These are phyloP conservation scores for Luperina testacea DNA, from an alignment of 2,888 invertebrate species.

Conservation along the genomic window DNA sequence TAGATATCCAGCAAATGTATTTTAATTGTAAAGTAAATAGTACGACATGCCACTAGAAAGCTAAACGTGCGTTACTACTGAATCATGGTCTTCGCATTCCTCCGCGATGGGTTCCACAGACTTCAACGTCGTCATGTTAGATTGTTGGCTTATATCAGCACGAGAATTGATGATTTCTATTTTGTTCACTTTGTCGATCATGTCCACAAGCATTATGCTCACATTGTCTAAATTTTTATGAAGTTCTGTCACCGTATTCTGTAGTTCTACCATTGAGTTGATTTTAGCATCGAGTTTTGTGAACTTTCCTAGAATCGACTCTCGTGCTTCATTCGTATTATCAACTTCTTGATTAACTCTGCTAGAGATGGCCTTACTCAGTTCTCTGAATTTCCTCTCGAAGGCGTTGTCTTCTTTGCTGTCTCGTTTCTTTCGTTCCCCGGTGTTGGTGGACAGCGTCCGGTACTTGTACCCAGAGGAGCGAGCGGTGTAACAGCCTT, in stretches of 20 bases:
- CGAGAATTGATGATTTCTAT: conserved; percentile 66
- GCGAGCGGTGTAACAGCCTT: conserved; percentile 81
- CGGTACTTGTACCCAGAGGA: conserved; percentile 84
- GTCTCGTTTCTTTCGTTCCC: conserved; percentile 71
- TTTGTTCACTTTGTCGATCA: conserved; percentile 74
- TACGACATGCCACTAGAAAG: conserved; percentile 1
- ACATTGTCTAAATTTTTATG: conserved; percentile 72
- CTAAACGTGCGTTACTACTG: conserved; percentile 58
- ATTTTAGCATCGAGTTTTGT: conserved; percentile 79
- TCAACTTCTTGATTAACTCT: conserved; percentile 76
- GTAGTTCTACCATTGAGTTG: conserved; percentile 77
- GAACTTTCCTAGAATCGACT: conserved; percentile 75
- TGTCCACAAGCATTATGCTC: conserved; percentile 68
- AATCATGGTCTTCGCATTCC: conserved; percentile 57
- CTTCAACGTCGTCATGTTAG: conserved; percentile 66
- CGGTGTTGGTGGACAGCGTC: conserved; percentile 84
- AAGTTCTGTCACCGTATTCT: conserved; percentile 72
- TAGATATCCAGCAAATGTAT: conserved; percentile 41
- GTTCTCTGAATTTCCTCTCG: conserved; percentile 78
- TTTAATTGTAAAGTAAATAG: conserved; percentile 22
- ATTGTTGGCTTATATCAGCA: conserved; percentile 57
- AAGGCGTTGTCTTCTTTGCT: conserved; percentile 71
- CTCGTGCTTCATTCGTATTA: conserved; percentile 72
- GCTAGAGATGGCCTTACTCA: conserved; percentile 75
- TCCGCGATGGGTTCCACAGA: conserved; percentile 65